phyloP scores from a whole-genome alignment of 2,797 vertebrate genomes.

The Galago senegalensis region DNA sequence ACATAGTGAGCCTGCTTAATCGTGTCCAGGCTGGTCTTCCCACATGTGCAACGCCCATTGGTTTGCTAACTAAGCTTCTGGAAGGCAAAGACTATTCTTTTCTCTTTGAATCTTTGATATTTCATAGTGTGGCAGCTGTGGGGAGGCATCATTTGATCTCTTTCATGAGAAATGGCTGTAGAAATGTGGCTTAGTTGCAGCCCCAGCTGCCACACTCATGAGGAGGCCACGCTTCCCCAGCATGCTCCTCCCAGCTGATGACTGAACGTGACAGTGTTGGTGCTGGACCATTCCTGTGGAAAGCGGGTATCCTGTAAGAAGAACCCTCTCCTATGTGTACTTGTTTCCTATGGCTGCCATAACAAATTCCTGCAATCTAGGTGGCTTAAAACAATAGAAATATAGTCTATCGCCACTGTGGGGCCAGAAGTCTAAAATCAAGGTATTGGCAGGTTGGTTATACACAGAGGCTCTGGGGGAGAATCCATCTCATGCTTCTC shows the following conservation, averaged over 20 bases:
- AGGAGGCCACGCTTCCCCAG: not conserved
- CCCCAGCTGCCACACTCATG: not conserved
- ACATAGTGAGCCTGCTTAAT: not conserved
- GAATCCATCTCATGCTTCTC: not conserved
- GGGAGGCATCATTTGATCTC: not conserved
- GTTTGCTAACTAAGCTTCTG: not conserved
- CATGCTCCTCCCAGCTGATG: not conserved
- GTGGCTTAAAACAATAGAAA: not conserved
- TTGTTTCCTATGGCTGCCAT: not conserved
- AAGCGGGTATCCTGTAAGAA: not conserved
- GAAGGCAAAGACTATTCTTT: not conserved
- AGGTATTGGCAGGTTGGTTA: not conserved
- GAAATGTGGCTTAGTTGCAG: not conserved
- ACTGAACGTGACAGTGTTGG: not conserved
- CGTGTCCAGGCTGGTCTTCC: not conserved
- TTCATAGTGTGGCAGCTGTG: not conserved
- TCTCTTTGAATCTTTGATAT: not conserved
- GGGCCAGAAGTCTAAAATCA: slow-evolving; percentile 12
- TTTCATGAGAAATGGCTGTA: not conserved
- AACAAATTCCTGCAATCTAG: not conserved
- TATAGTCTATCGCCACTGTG: not conserved
- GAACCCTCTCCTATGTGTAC: not conserved
- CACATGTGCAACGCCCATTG: not conserved
- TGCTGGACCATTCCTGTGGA: not conserved
- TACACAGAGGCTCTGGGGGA: not conserved